Evolutionary conservation across 1,140 invertebrate genomes (phyloP), one percentile per base, ranked within the genome.

Genomic region (Battus philenor): DNA sequence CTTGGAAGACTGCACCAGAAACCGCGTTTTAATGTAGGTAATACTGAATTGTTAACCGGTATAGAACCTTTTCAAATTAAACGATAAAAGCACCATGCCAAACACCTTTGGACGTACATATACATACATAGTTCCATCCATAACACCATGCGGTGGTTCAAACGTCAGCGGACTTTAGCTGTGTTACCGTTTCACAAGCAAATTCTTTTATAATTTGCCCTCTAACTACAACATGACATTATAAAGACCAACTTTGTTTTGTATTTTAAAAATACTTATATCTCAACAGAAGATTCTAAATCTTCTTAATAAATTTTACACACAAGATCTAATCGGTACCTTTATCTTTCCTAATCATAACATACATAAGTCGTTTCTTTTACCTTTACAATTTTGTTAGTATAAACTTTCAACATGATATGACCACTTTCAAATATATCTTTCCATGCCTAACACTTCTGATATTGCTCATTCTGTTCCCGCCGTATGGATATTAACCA

Each of bases 261-360:
- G 76, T 83, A 83, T 81, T 83, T 83, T 79, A 67, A 60, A 82
- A 84, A 81, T 81, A 84, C 79, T 54, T 54, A 59, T 16, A 52
- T 49, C 58, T 65, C 61, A 59, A 57, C 56, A 59, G 71, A 76
- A 81, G 80, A 84, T 84, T 84, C 67, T 69, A 59, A 83, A 83
- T 79, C 80, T 78, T 69, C 72, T 53, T 47, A 69, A 69, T 65
- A 63, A 66, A 60, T 63, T 68, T 65, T 71, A 60, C 58, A 58
- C 71, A 76, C 66, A 69, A 66, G 62, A 70, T 66, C 65, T 75
- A 75, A 62, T 58, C 62, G 63, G 61, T 72, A 63, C 51, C 59
- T 48, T 63, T 68, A 76, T 60, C 64, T 62, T 70, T 75, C 55
- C 58, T 68, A 67, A 59, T 64, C 65, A 54, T 63, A 66, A 72